phyloP scores from a whole-genome alignment of 2,113 vertebrate species.

The Scophthalmus maximus region DNA sequence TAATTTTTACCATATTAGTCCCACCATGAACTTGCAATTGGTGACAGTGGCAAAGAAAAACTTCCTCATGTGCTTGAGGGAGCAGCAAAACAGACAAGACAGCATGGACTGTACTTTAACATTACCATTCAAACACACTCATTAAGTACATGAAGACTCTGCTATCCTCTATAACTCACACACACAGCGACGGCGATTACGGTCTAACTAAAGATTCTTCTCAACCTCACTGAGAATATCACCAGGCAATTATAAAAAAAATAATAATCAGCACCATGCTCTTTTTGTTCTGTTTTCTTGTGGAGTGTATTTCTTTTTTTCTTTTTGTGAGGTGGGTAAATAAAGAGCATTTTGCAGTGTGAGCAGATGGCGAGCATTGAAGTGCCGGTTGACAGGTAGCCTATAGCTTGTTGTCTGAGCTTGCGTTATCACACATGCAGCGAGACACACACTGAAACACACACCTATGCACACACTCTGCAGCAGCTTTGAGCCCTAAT shows the following conservation, averaged over 20 bases:
- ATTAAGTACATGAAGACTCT: no score
- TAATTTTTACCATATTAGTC: no score
- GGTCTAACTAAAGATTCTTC: conserved; percentile 58
- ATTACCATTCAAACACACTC: no score
- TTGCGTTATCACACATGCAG: conserved; percentile 85
- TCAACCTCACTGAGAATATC: conserved; percentile 74
- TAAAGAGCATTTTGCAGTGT: conserved; percentile 86
- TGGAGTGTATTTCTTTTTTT: conserved; percentile 55
- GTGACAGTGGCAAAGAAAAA: no score
- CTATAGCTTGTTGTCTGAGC: conserved; percentile 91
- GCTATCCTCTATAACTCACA: no score
- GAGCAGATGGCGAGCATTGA: conserved; percentile 93
- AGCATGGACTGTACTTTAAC: no score
- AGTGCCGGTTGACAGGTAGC: conserved; percentile 94
- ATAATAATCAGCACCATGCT: conserved; percentile 24
- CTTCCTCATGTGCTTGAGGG: no score
- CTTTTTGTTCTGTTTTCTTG: conserved; percentile 67
- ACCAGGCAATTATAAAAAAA: conserved; percentile 68
- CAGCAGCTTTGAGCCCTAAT: conserved; percentile 94
- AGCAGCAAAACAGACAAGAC: no score
- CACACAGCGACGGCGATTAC: conserved; percentile 30
- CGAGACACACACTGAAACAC: conserved; percentile 9
- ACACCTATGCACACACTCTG: conserved; percentile 82
- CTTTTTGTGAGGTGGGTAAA: conserved; percentile 84
- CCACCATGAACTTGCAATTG: no score